Evolutionary conservation across 2,797 vertebrate genomes (phyloP), one percentile per base, ranked within the genome.

Genomic region (Echeneis naucrates): DNA sequence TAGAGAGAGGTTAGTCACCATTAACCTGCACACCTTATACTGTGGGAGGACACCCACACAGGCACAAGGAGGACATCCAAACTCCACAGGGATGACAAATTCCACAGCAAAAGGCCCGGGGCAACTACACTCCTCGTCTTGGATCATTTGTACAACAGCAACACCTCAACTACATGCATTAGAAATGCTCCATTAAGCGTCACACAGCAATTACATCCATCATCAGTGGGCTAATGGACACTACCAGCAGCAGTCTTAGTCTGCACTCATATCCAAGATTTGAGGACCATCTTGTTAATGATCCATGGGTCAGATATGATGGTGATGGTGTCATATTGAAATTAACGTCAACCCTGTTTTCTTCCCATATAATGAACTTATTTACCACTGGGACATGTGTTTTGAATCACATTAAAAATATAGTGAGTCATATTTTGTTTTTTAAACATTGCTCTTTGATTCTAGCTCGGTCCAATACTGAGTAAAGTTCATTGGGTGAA

Each of bases 311-410:
- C 17, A 24, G 8, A 45, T 5, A 8, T 37, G 9, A 21, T 5
- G 42, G 2, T 17, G 30, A 57, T 13, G 21, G 10, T 59, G 35
- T 40, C 0, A 21, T 52, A 68, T 68, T 42, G 4, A 58, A 42
- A 57, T 44, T 38, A 14, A 12, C 38, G 47, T 68, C 73, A 51
- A 38, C n/a, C 40, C 38, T 60, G 11, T 60, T 56, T 70, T 65
- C 21, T 27, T 42, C 53, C 53, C 13, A 27, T 50, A 68, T 17
- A 3, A 42, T 62, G 10, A 57, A 60, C 55, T 61, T 14, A 42
- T 75, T 33, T 21, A n/a, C 47, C 32, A 37, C 14, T 6, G 21
- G 10, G n/a, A 14, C 57, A 53, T 35, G 17, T 68, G 72, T 40
- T 68, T 55, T 30, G 1, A 51, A 55, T 75, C 42, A 47, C 16